Evolutionary conservation across 2,888 invertebrate genomes (phyloP).

Genomic region (Netelia virgata): DNA sequence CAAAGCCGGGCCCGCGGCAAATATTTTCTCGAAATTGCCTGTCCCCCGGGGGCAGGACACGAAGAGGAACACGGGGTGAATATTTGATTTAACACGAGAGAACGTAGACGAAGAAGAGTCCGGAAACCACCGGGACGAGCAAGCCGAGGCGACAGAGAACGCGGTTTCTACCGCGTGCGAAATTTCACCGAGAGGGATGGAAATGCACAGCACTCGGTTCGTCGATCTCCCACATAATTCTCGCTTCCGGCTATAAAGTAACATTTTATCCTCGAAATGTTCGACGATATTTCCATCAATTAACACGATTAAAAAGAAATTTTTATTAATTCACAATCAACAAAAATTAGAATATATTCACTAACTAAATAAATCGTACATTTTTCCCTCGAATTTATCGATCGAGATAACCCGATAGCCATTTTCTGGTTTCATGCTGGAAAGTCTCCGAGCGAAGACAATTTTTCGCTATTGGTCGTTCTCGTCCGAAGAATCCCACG

Average conservation of each 20-base stretch:
- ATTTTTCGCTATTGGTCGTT: slow-evolving; percentile 50
- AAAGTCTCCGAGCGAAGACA: slow-evolving; percentile 33
- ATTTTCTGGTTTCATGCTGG: slow-evolving; percentile 32
- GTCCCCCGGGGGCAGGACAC: slow-evolving; percentile 57
- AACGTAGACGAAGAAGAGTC: slow-evolving; percentile 43
- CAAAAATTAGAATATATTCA: too few species aligned
- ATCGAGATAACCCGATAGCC: slow-evolving; percentile 43
- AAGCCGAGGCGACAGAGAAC: slow-evolving; percentile 60
- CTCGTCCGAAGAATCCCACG: slow-evolving; percentile 16
- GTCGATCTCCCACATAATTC: slow-evolving; percentile 19
- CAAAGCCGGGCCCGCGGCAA: slow-evolving; percentile 39
- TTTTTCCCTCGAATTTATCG: slow-evolving; percentile 3
- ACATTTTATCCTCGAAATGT: slow-evolving; percentile 51
- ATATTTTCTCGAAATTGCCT: slow-evolving; percentile 67
- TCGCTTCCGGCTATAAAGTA: slow-evolving; percentile 1
- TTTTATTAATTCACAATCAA: neutral
- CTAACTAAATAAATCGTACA: neutral
- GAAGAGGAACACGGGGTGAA: slow-evolving; percentile 54
- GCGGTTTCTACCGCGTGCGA: slow-evolving; percentile 60
- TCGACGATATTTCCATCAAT: slow-evolving; percentile 24
- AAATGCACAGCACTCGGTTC: slow-evolving; percentile 47
- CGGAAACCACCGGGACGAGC: slow-evolving; percentile 4
- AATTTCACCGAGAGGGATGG: slow-evolving; percentile 48
- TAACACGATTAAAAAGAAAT: slow-evolving; percentile 16
- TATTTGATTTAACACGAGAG: slow-evolving; percentile 62